Evolutionary conservation across 2,113 vertebrate genomes (phyloP).

Genomic region (Phocoena sinus): DNA sequence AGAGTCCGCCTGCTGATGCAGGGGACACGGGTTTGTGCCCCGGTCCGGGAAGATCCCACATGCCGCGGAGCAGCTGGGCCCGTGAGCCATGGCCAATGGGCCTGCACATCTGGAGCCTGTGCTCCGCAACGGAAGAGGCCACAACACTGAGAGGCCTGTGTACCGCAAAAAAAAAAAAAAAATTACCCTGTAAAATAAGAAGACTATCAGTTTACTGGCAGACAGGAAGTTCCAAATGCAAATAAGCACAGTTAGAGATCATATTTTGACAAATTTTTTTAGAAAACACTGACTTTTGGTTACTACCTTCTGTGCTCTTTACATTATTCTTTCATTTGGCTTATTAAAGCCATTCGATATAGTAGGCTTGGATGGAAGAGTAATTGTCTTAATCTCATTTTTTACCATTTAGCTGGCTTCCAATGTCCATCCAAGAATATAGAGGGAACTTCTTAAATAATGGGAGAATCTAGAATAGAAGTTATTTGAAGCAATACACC

Average conservation of each 20-base stretch:
- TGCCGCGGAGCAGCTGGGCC: too few species aligned
- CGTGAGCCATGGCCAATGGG: too few species aligned
- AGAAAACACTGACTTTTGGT: not conserved
- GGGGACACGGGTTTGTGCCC: too few species aligned
- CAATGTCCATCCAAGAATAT: not conserved
- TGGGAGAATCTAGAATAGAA: not conserved
- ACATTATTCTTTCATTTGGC: not conserved
- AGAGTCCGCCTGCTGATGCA: too few species aligned
- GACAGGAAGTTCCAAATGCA: not conserved
- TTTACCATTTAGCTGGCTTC: not conserved
- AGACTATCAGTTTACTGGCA: not conserved
- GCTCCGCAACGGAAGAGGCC: too few species aligned
- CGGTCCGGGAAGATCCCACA: too few species aligned
- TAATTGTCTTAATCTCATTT: not conserved
- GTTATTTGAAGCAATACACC: not conserved
- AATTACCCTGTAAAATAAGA: not conserved
- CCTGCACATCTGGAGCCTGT: too few species aligned
- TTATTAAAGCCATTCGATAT: not conserved
- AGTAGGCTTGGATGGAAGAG: not conserved
- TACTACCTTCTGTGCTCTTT: not conserved
- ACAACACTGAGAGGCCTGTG: too few species aligned
- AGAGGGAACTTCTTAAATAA: not conserved
- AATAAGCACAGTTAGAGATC: not conserved
- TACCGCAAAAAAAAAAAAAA: not conserved
- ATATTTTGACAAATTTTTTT: not conserved